Conservation (phyloP, 2,113 vertebrate genomes). For the Proteles cristata region DNA sequence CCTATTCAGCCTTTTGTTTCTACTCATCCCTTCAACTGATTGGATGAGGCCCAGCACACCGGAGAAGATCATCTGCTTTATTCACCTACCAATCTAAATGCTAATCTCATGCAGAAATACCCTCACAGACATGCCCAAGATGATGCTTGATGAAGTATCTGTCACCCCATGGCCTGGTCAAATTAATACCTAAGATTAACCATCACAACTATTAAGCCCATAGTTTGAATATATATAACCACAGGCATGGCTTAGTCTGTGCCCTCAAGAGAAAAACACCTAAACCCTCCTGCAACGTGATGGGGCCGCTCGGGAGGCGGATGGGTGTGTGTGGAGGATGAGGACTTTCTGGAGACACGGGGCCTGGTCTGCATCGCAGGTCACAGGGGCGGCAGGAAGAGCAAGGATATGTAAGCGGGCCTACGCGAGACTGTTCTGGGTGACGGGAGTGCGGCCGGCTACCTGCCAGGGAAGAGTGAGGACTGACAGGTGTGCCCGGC, state of each 20-base stretch:
- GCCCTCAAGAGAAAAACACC: not conserved
- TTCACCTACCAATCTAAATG: too few species aligned
- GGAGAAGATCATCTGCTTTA: not conserved
- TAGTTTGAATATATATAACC: not conserved
- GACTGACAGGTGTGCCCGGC: not conserved
- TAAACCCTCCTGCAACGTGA: fast-evolving
- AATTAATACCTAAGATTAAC: too few species aligned
- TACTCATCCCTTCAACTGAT: not conserved
- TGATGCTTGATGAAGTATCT: not conserved
- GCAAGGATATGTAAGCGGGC: fast-evolving
- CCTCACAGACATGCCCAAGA: not conserved
- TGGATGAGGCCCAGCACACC: not conserved
- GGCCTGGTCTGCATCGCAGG: not conserved
- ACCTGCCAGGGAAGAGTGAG: not conserved
- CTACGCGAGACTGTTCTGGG: not conserved
- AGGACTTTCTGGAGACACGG: too few species aligned
- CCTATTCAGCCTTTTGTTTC: not conserved
- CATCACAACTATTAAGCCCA: not conserved
- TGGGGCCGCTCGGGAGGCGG: fast-evolving
- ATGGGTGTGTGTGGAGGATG: fast-evolving
- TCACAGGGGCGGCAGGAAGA: not conserved
- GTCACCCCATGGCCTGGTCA: fast-evolving
- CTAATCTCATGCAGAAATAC: not conserved
- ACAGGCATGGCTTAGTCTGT: too few species aligned
- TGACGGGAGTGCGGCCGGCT: fast-evolving